Evolutionary conservation across 2,113 vertebrate genomes (phyloP), one percentile per base, ranked within the genome.

Genomic region (Ancistrus triradiatus): DNA sequence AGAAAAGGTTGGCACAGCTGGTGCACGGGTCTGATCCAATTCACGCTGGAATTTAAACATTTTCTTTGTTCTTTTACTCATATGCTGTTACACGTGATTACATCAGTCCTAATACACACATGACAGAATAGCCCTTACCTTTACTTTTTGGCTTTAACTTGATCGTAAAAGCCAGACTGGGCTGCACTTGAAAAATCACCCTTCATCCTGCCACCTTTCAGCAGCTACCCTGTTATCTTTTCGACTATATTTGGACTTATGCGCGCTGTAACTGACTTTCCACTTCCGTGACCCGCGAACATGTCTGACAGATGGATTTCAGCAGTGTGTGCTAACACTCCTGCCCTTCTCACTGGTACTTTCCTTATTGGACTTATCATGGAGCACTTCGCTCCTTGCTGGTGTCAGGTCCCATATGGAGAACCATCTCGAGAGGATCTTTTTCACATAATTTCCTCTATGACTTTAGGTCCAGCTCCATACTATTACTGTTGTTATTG

Each of bases 161-260:
- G 28, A n/a, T 25, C 14, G 31, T 37, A 25, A 59, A 43, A 46
- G 31, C 17, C 25, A 21, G 21, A 40, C 21, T 42, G 24, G 13
- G 10, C 13, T 42, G 17, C 22, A n/a, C 24, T 14, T 43, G 33
- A 21, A 28, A 28, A 31, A 40, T 46, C 59, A 24, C 5, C 51
- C 28, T 35, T 53, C 51, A 21, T 27, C 27, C 38, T 28, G 35
- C 21, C 35, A 40, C 35, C 19, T 40, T 57, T 40, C 35, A 40
- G 33, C 61, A 64, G 38, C 13, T 44, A 42, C 18, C 21, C 62
- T 18, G 38, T 53, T 65, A 55, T 46, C 52, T 28, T 44, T 53
- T 18, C 27, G 33, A 19, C 43, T 57, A 65, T 66, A 57, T 66
- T 48, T 57, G 33, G 52, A 47, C 52, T 66, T 49, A 40, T 57